Evolutionary conservation across 2,797 vertebrate species (phyloP), one percentile per base, ranked within the genome.

Genomic region (Delichon dasypus): DNA sequence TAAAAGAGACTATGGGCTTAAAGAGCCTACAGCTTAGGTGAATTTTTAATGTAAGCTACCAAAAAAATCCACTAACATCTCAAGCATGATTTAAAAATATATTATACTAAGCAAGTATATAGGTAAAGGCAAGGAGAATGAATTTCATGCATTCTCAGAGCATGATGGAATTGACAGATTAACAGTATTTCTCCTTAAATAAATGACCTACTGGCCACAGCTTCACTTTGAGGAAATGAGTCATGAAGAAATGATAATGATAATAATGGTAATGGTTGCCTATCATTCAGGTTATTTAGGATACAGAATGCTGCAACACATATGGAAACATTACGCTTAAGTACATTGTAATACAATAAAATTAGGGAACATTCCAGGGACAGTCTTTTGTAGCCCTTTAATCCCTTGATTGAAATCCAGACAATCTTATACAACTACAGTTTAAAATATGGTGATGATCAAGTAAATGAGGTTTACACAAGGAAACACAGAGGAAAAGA

Each of bases 201-300:
- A 89, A 91, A 67, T 90, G 84, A 86, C 10, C 40, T 48, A 44
- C 62, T 50, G 40, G 62, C 81, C 29, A 88, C 13, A 68, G 51
- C 42, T 90, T 83, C 45, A 26, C 14, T 87, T 90, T 40, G 45
- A 91, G 61, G 57, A 95, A 95, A 93, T 62, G 51, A 84, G 48
- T 64, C 53, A 87, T 42, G 27, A 81, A 94, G 88, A 58, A 88
- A 68, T 61, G 21, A 74, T 27, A 83, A 47, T 38, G 6, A 65
- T 30, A 36, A 65, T 73, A 23, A 64, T 38, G 29, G 45, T 40
- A 79, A 77, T 53, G 21, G 21, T 32, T 68, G 54, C 50, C 61
- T 53, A 67, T 57, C 62, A 42, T 42, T 67, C 42, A 67, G 34
- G 32, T 71, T 80, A 76, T 38, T 94, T 87, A 87, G 78, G 67